Evolutionary conservation across 2,113 vertebrate species (phyloP).

Genomic region (Equus przewalskii): DNA sequence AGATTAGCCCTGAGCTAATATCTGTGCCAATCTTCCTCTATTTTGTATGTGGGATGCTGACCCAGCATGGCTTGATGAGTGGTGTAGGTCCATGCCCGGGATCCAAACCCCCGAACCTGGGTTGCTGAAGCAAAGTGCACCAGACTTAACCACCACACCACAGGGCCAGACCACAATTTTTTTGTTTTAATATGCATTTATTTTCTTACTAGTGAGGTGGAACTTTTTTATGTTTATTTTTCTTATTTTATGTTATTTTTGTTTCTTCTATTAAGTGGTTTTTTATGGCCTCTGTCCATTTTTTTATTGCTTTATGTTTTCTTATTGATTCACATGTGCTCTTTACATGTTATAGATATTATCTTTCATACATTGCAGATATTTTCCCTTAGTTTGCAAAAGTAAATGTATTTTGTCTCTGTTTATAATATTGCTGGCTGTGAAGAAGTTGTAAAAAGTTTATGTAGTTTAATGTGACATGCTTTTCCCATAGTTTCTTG

Average conservation of each 20-base stretch:
- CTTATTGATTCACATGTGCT: not conserved
- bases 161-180: no score
- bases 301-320: conserved; percentile 10
- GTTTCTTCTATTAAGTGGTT: not conserved
- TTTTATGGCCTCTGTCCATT: not conserved
- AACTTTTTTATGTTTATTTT: conserved; percentile 21
- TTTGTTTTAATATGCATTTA: not conserved
- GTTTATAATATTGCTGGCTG: not conserved
- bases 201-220: not conserved
- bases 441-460: conserved; percentile 24
- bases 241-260: not conserved
- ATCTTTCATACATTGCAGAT: not conserved
- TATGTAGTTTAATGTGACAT: not conserved
- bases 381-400: conserved; percentile 9
- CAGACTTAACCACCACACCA: no score
- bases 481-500: not conserved
- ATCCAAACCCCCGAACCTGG: no score
- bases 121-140: no score
- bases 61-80: no score
- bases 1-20: no score
- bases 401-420: not conserved
- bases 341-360: not conserved
- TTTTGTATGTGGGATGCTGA: no score
- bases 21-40: no score
- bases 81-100: no score